Percentiles rank a stretch among this genome's conserved stretches.
Evolutionary conservation across 2,888 invertebrate species (phyloP).

Genomic region (Lithophane ornitopus): DNA sequence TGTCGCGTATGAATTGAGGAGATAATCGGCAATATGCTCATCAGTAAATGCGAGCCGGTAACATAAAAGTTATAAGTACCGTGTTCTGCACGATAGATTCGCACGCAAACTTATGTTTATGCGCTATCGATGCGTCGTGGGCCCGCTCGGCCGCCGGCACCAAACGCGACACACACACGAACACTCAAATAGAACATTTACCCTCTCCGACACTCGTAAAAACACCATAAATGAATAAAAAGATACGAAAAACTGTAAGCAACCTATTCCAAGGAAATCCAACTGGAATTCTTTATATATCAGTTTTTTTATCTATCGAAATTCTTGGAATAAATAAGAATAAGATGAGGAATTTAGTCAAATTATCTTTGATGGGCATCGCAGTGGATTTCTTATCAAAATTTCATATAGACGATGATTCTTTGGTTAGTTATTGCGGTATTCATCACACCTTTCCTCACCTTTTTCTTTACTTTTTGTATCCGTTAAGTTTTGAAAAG

Average conservation of each 20-base stretch:
- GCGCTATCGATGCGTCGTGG: conserved; percentile 32
- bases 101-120: conserved; percentile 74
- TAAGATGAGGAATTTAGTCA: conserved; percentile 36
- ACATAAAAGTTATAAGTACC: conserved; percentile 45
- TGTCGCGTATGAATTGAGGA: conserved; percentile 15
- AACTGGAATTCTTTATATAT: conserved; percentile 53
- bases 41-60: conserved; percentile 38
- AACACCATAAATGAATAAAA: conserved; percentile 67
- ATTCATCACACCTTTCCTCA: neutral
- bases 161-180: conserved; percentile 68
- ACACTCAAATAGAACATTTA: conserved; percentile 64
- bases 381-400: conserved; percentile 29
- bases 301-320: conserved; percentile 46
- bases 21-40: conserved; percentile 38
- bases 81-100: conserved; percentile 41
- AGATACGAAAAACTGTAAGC: conserved; percentile 67
- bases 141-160: conserved; percentile 33
- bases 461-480: neutral
- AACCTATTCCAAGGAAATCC: conserved; percentile 54
- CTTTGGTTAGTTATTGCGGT: conserved; percentile 8
- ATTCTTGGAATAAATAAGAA: conserved; percentile 46
- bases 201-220: conserved; percentile 66
- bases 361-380: conserved; percentile 27
- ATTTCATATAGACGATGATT: conserved; percentile 27
- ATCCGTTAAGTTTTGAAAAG: conserved; percentile 8